Conservation (phyloP, 1,140 invertebrate species). For the Oppia nitens region DNA sequence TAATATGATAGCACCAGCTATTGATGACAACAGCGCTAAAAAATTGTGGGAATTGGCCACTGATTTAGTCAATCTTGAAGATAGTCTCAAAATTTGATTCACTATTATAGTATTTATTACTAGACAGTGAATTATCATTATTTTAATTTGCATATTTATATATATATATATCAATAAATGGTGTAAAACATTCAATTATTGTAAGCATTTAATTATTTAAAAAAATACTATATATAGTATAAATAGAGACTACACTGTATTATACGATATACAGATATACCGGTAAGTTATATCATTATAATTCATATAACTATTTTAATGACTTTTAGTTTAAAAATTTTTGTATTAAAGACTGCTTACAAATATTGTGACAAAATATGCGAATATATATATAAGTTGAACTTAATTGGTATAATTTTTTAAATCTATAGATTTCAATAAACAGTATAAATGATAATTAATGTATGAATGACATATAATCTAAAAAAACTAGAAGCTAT, state of each 20-base stretch:
- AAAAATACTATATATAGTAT: neutral
- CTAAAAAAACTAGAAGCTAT: no score
- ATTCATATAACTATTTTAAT: no score
- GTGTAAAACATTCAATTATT: neutral
- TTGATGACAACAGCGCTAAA: slow-evolving; percentile 34
- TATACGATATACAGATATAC: neutral
- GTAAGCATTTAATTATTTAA: neutral
- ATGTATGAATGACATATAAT: no score
- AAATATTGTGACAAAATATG: no score
- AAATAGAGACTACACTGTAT: neutral
- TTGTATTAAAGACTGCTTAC: no score
- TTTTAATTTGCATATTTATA: neutral
- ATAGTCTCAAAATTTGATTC: neutral
- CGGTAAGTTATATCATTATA: no score
- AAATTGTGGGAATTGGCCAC: slow-evolving; percentile 50
- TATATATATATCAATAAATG: neutral
- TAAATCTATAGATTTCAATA: no score
- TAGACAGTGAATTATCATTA: neutral
- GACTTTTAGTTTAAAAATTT: no score
- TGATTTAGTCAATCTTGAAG: neutral
- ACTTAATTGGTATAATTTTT: no score
- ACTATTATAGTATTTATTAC: neutral
- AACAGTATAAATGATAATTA: no score
- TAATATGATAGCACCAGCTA: slow-evolving; percentile 24
- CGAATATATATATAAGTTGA: no score